phyloP scores from a whole-genome alignment of 1,140 invertebrate species.

The Cotesia glomerata region DNA sequence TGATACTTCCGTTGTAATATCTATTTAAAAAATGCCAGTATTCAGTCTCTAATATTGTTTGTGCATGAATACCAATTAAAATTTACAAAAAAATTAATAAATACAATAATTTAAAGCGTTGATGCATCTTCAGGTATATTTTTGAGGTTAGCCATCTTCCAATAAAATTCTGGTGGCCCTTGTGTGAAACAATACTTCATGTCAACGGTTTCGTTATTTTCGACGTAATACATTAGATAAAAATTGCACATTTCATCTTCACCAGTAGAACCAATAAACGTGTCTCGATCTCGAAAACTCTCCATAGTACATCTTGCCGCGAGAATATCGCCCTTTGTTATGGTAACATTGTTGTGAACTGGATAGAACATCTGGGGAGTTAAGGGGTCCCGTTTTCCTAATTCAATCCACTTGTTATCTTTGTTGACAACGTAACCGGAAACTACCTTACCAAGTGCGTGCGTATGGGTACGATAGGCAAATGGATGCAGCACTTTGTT shows the following conservation, averaged over 20 bases:
- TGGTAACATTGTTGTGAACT: conserved; percentile 69
- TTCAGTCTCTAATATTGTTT: too few species aligned
- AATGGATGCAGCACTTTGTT: conserved; percentile 90
- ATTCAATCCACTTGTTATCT: conserved; percentile 76
- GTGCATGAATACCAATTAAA: neutral
- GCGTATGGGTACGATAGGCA: conserved; percentile 94
- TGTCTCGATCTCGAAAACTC: conserved; percentile 70
- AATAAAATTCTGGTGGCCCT: conserved; percentile 84
- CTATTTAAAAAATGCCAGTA: too few species aligned
- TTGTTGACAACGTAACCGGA: conserved; percentile 82
- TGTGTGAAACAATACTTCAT: conserved; percentile 86
- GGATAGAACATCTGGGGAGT: conserved; percentile 97
- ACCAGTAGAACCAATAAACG: conserved; percentile 83
- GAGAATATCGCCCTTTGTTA: conserved; percentile 76
- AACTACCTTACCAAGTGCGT: conserved; percentile 85
- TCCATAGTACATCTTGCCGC: conserved; percentile 92
- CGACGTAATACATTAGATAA: conserved; percentile 97
- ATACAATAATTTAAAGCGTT: conserved; percentile 36
- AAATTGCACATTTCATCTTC: conserved; percentile 99
- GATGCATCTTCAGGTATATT: conserved; percentile 84
- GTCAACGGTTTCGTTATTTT: conserved; percentile 77
- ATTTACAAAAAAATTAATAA: neutral
- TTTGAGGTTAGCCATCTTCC: conserved; percentile 72
- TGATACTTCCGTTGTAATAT: too few species aligned
- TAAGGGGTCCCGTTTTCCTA: conserved; percentile 91